Percentiles rank a stretch among this genome's conserved stretches.
Conservation (phyloP, 2,113 vertebrate genomes). For the Platanista minor region DNA sequence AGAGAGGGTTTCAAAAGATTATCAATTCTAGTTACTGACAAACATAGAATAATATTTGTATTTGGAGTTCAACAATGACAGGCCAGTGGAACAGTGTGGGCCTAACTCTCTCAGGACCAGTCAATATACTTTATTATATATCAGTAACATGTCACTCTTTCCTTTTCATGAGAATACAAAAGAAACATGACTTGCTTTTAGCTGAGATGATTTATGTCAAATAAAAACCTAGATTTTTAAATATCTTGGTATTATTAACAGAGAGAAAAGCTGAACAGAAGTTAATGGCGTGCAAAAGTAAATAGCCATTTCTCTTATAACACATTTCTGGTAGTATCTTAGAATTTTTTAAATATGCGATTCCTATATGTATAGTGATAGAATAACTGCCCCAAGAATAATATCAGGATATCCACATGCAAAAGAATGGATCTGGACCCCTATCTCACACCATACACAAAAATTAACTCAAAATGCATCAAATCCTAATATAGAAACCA, state of each 20-base stretch:
- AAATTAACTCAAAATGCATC: slow-evolving; percentile 17
- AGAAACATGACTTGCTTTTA: background rate
- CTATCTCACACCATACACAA: background rate
- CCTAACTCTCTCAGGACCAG: background rate
- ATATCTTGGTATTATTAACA: background rate
- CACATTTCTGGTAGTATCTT: background rate
- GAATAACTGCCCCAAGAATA: background rate
- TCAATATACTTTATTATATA: background rate
- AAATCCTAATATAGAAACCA: background rate
- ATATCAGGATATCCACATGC: background rate
- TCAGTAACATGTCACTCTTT: background rate
- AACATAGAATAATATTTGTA: background rate
- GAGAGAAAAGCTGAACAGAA: background rate
- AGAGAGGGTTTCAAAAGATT: background rate
- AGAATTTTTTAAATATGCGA: slow-evolving; percentile 1
- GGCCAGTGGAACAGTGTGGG: background rate
- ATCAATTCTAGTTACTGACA: background rate
- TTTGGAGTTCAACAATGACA: background rate
- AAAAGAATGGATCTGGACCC: background rate
- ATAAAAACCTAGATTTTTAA: background rate
- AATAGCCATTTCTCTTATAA: background rate
- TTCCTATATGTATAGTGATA: background rate
- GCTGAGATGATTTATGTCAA: background rate
- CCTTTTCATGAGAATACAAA: background rate
- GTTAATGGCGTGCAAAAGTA: background rate